phyloP scores from a whole-genome alignment of 2,113 vertebrate genomes.

The Andinoacara biseriatus region DNA sequence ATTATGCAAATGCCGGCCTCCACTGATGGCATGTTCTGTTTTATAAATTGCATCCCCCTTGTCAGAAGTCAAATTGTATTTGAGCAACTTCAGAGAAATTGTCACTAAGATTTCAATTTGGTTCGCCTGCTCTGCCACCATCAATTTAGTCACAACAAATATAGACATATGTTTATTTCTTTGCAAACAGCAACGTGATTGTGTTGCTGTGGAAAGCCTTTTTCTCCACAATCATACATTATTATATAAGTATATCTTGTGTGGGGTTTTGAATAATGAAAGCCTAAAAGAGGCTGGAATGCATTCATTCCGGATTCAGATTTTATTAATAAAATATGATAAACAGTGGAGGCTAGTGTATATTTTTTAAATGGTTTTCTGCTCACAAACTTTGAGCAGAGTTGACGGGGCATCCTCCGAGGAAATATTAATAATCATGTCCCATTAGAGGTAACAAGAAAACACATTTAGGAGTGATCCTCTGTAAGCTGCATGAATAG shows the following conservation, averaged over 20 bases:
- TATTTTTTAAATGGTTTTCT: constrained; percentile 90
- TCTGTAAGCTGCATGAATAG: constrained; percentile 52
- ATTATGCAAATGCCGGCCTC: constrained; percentile 92
- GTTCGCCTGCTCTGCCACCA: constrained; percentile 84
- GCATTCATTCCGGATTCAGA: constrained; percentile 83
- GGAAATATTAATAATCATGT: constrained; percentile 94
- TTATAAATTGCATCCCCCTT: constrained; percentile 93
- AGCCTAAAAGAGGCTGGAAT: constrained; percentile 81
- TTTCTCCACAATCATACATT: constrained; percentile 80
- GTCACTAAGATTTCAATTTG: constrained; percentile 93
- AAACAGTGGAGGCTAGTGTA: constrained; percentile 87
- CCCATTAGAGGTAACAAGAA: constrained; percentile 83
- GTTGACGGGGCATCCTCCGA: constrained; percentile 86
- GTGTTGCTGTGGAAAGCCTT: constrained; percentile 83
- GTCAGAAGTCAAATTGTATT: constrained; percentile 98
- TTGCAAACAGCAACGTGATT: constrained; percentile 83
- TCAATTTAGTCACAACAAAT: constrained; percentile 89
- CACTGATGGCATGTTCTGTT: constrained; percentile 94
- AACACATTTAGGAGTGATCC: constrained; percentile 82
- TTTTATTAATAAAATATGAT: constrained; percentile 91
- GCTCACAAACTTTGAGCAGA: constrained; percentile 74
- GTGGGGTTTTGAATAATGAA: constrained; percentile 69
- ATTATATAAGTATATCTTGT: constrained; percentile 75
- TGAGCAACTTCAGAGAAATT: constrained; percentile 93
- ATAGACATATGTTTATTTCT: constrained; percentile 87